phyloP scores from a whole-genome alignment of 2,797 vertebrate genomes.

The Pseudochromis fuscus region DNA sequence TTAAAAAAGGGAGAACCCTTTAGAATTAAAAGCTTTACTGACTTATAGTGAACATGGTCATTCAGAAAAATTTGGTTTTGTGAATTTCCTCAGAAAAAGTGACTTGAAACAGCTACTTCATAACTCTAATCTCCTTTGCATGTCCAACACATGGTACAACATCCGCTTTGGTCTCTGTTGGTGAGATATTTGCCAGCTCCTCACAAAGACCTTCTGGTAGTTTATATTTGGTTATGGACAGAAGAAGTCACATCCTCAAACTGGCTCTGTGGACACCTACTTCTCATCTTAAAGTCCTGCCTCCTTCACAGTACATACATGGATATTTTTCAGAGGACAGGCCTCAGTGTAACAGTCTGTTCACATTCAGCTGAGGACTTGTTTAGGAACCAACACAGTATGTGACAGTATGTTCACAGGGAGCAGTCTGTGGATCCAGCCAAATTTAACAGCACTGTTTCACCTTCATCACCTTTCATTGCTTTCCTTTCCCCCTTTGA shows the following conservation, averaged over 20 bases:
- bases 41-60: too few relatives aligned
- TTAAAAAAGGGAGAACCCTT: too few relatives aligned
- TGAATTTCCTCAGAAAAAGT: too few relatives aligned
- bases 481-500: neutral
- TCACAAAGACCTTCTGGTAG: neutral
- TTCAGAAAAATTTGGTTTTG: too few relatives aligned
- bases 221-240: neutral
- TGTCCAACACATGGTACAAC: neutral
- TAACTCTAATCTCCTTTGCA: neutral
- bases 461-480: too few relatives aligned
- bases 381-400: too few relatives aligned
- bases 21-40: too few relatives aligned
- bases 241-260: neutral
- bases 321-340: neutral
- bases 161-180: neutral
- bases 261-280: too few relatives aligned
- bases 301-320: neutral
- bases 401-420: neutral
- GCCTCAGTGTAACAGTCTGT: too few relatives aligned
- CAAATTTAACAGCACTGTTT: neutral
- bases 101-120: too few relatives aligned
- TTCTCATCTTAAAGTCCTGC: too few relatives aligned
- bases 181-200: neutral
- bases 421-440: neutral
- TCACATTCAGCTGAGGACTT: too few relatives aligned